These are phyloP conservation scores for Aepyceros melampus DNA, from an alignment of 2,113 vertebrate genomes.

Conservation along the genomic window DNA sequence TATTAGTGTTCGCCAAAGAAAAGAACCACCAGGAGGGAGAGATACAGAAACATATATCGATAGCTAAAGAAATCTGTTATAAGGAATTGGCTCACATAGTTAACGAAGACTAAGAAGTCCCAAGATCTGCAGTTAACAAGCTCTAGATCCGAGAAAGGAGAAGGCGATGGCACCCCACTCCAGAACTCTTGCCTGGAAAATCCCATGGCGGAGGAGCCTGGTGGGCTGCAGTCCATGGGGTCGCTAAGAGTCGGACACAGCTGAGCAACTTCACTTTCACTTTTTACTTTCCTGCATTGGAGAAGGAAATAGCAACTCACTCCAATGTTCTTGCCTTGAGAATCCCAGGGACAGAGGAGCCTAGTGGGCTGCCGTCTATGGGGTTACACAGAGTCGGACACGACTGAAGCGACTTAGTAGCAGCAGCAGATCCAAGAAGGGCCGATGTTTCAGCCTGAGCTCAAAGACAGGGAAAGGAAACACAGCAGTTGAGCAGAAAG, in stretches of 20 bases:
- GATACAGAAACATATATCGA: not conserved
- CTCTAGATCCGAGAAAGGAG: not conserved
- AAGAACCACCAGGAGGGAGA: not conserved
- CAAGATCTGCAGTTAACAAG: not conserved
- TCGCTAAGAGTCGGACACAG: too few species aligned
- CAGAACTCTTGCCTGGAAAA: too few species aligned
- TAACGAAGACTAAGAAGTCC: not conserved
- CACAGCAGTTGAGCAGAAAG: not conserved
- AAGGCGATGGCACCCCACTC: not conserved
- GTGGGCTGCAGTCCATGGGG: too few species aligned
- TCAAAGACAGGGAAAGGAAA: not conserved
- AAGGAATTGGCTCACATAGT: not conserved
- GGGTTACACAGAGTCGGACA: accelerated
- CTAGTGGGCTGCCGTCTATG: too few species aligned
- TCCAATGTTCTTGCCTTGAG: too few species aligned
- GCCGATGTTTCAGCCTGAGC: not conserved
- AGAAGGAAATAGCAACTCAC: too few species aligned
- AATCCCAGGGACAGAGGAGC: too few species aligned
- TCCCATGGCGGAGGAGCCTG: too few species aligned
- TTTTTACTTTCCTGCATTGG: too few species aligned
- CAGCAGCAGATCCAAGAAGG: not conserved
- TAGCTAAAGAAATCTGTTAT: not conserved
- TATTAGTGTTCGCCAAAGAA: not conserved
- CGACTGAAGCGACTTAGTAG: too few species aligned
- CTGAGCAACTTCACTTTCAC: too few species aligned